phyloP scores from a whole-genome alignment of 2,113 vertebrate species.

The Erythrocercus mccallii region DNA sequence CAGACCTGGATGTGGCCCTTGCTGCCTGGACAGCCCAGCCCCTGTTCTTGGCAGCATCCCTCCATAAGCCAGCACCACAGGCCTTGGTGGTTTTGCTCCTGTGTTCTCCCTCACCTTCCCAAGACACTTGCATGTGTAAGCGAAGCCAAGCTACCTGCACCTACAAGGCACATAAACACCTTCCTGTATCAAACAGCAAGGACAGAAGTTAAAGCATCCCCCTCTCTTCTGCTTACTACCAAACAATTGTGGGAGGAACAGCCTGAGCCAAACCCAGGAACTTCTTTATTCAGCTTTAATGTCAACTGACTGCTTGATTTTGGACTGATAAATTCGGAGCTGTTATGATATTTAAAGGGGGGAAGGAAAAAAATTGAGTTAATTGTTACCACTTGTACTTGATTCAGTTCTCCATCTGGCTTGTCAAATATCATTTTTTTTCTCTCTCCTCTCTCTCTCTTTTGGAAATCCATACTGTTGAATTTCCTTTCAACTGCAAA shows the following conservation, averaged over 20 bases:
- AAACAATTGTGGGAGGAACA: not conserved
- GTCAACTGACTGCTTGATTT: constrained; percentile 50
- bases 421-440: constrained; percentile 5
- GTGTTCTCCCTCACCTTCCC: not conserved
- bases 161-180: not conserved
- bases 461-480: constrained; percentile 15
- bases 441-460: not conserved
- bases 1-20: not conserved
- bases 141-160: not conserved
- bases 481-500: constrained; percentile 6
- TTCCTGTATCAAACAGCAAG: not conserved
- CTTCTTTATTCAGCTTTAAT: constrained; percentile 56
- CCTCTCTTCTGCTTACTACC: not conserved
- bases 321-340: constrained; percentile 77
- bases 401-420: constrained; percentile 76
- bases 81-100: not conserved
- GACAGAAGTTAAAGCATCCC: not conserved
- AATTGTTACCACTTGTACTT: constrained; percentile 84
- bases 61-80: not conserved
- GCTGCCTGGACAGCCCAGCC: not conserved
- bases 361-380: constrained; percentile 75
- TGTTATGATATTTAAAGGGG: constrained; percentile 71
- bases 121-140: not conserved
- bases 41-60: not conserved
- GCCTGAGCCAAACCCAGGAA: constrained; percentile 32